These are phyloP conservation scores for Sparus aurata DNA, from an alignment of 2,797 vertebrate genomes.

Conservation along the genomic window DNA sequence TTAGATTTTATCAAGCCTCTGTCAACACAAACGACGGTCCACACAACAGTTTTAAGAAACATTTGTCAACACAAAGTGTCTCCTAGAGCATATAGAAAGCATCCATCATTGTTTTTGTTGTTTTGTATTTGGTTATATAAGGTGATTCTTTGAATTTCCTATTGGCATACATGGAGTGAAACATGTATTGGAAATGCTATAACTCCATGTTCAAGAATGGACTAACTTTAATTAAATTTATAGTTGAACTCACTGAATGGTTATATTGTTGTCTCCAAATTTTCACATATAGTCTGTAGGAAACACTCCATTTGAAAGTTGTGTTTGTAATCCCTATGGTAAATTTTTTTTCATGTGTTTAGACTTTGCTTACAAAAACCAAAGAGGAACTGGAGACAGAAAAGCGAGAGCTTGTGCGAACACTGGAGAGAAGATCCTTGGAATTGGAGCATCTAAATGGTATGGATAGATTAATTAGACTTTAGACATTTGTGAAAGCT, in stretches of 20 bases:
- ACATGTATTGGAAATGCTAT: neutral
- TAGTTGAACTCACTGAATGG: too few species aligned
- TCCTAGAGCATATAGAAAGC: neutral
- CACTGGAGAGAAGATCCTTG: slow-evolving; percentile 91
- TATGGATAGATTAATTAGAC: slow-evolving; percentile 64
- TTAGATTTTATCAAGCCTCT: neutral
- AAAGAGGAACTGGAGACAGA: slow-evolving; percentile 95
- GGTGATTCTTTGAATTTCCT: neutral
- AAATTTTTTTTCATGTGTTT: neutral
- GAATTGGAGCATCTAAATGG: slow-evolving; percentile 94
- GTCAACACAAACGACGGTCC: neutral
- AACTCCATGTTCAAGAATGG: too few species aligned
- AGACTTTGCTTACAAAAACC: slow-evolving; percentile 91
- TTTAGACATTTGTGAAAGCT: rapidly evolving
- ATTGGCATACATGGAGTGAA: too few species aligned
- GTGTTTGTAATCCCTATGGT: neutral
- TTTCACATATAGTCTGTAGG: neutral
- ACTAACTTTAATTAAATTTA: too few species aligned
- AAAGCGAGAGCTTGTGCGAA: slow-evolving; percentile 94
- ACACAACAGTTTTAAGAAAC: neutral
- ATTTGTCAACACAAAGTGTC: neutral
- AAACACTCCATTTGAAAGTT: neutral
- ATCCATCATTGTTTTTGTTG: too few species aligned
- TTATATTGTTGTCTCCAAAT: neutral
- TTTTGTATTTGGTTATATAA: too few species aligned